These are phyloP conservation scores for Oncopeltus fasciatus DNA, from an alignment of 1,140 invertebrate species.

Conservation along the genomic window DNA sequence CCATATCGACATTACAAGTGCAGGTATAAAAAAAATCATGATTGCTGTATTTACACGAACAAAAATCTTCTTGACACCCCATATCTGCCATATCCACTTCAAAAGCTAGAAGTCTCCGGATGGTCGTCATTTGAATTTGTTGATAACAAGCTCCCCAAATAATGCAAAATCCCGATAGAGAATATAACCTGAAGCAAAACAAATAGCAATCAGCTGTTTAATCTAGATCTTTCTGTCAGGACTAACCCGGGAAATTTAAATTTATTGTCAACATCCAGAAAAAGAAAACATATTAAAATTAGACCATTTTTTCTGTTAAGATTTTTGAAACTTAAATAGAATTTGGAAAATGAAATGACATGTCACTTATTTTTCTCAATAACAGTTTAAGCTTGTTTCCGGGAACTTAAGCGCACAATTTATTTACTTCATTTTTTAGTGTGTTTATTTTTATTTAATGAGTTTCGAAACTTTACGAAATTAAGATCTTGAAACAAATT, in stretches of 20 bases:
- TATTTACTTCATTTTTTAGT: too few relatives aligned
- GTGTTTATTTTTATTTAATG: too few relatives aligned
- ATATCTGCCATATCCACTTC: background rate
- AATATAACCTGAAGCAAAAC: constrained; percentile 8
- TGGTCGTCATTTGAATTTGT: constrained; percentile 1
- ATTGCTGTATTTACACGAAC: background rate
- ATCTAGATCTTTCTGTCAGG: background rate
- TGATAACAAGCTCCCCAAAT: background rate
- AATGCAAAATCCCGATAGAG: background rate
- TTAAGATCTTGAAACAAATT: too few relatives aligned
- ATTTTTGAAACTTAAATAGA: too few relatives aligned
- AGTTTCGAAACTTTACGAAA: too few relatives aligned
- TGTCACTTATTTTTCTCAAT: too few relatives aligned
- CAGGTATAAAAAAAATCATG: background rate
- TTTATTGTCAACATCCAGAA: too few relatives aligned
- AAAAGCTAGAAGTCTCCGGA: constrained; percentile 5
- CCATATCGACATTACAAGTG: constrained; percentile 1
- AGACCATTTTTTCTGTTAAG: too few relatives aligned
- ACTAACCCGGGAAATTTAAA: background rate
- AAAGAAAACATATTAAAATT: too few relatives aligned
- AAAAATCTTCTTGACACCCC: constrained; percentile 4
- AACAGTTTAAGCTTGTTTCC: too few relatives aligned
- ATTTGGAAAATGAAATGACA: too few relatives aligned
- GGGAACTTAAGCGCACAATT: too few relatives aligned
- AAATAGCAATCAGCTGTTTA: constrained; percentile 1